Evolutionary conservation across 2,113 vertebrate species (phyloP).

Genomic region (Telmatochromis sp.): DNA sequence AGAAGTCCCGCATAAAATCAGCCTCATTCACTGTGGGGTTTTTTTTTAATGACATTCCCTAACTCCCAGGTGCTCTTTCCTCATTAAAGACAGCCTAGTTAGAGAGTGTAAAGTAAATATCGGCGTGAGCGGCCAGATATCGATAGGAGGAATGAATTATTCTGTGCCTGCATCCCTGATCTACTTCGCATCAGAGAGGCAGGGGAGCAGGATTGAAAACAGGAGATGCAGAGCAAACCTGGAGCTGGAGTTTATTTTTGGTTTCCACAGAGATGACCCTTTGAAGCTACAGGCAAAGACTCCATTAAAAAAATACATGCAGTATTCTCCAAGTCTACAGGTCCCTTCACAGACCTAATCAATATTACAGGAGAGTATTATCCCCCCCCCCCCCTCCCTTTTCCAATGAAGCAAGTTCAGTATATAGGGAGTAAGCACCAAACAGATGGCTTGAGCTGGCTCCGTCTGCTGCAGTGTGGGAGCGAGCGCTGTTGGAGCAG

Average conservation of each 20-base stretch:
- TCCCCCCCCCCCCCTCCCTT: not conserved
- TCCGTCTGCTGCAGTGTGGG: slow-evolving; percentile 47
- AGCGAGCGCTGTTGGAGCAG: slow-evolving; percentile 26
- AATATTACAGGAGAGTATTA: slow-evolving; percentile 17
- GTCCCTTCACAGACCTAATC: slow-evolving; percentile 9
- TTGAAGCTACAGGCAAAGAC: not conserved
- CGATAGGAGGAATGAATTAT: slow-evolving; percentile 29
- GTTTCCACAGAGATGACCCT: not conserved
- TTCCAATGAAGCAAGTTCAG: slow-evolving; percentile 16
- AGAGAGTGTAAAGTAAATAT: slow-evolving; percentile 35
- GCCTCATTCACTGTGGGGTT: rapidly evolving
- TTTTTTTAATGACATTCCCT: not conserved
- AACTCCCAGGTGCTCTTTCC: not conserved
- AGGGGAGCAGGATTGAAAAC: not conserved
- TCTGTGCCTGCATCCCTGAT: slow-evolving; percentile 7
- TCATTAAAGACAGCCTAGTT: slow-evolving; percentile 25
- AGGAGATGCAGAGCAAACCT: slow-evolving; percentile 6
- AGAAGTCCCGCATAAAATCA: not conserved
- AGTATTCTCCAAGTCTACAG: not conserved
- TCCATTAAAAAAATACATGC: not conserved
- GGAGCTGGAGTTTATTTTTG: not conserved
- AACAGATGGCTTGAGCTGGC: slow-evolving; percentile 62
- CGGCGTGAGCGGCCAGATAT: slow-evolving; percentile 3
- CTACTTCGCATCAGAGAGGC: not conserved
- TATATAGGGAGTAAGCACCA: not conserved